phyloP scores from a whole-genome alignment of 53 echinoderm and acorn worm species.

The Patiria pectinifera region DNA sequence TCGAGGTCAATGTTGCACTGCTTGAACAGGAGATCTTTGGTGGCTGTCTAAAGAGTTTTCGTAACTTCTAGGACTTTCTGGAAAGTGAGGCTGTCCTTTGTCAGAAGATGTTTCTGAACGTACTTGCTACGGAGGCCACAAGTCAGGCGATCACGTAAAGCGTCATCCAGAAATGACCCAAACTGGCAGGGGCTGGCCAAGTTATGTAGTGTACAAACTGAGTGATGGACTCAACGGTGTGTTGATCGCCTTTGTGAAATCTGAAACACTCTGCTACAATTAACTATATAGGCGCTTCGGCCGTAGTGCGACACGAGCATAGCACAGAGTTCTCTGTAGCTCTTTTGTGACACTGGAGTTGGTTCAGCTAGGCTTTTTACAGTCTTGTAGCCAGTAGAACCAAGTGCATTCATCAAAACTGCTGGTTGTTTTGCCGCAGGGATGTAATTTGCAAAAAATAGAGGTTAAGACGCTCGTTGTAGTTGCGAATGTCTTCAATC shows the following conservation, averaged over 20 bases:
- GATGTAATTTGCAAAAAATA: background rate
- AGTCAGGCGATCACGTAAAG: background rate
- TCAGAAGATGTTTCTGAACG: background rate
- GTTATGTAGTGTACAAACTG: background rate
- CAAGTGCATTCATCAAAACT: background rate
- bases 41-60: conserved; percentile 29
- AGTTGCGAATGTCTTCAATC: conserved; percentile 15
- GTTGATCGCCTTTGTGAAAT: conserved; percentile 10
- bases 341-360: no score
- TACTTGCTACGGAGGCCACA: conserved; percentile 7
- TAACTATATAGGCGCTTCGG: conserved; percentile 9
- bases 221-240: background rate
- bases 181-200: conserved; percentile 32
- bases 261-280: conserved; percentile 39
- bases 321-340: background rate
- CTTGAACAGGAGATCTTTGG: background rate
- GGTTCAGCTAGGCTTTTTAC: background rate
- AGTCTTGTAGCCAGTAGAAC: conserved; percentile 20
- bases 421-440: background rate
- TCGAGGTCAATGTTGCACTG: no score
- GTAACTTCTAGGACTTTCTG: background rate
- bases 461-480: background rate
- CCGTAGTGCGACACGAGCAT: conserved; percentile 3
- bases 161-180: background rate
- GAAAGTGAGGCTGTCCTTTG: conserved; percentile 29